Evolutionary conservation across 2,888 invertebrate genomes (phyloP).

Genomic region (Chromoteleia sp.): DNA sequence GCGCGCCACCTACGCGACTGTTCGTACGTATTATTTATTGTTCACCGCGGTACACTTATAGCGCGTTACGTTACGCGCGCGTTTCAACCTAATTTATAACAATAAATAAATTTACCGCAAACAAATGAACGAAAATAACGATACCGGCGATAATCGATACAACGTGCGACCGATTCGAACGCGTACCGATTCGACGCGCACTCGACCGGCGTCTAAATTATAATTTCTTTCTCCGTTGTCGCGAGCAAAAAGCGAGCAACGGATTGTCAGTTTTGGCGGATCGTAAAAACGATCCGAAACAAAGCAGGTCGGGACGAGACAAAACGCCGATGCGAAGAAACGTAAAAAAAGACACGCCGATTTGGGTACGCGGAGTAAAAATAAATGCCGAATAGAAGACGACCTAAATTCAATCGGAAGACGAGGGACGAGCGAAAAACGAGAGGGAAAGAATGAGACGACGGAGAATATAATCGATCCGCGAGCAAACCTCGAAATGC

Average conservation of each 20-base stretch:
- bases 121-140: too few relatives aligned
- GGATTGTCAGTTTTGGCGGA: slow-evolving; percentile 29
- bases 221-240: neutral
- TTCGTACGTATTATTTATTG: slow-evolving; percentile 55
- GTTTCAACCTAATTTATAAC: slow-evolving; percentile 19
- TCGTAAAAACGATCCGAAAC: slow-evolving; percentile 30
- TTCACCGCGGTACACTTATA: slow-evolving; percentile 6
- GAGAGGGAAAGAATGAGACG: neutral
- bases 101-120: too few relatives aligned
- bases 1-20: slow-evolving; percentile 63
- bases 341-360: slow-evolving; percentile 56
- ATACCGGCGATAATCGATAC: too few relatives aligned
- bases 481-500: neutral
- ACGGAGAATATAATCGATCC: slow-evolving; percentile 15
- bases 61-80: neutral
- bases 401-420: slow-evolving; percentile 54
- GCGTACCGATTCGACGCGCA: too few relatives aligned
- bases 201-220: too few relatives aligned
- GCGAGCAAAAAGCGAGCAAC: slow-evolving; percentile 10
- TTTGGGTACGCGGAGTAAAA: slow-evolving; percentile 45
- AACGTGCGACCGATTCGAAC: too few relatives aligned
- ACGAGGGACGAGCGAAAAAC: slow-evolving; percentile 16
- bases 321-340: slow-evolving; percentile 28
- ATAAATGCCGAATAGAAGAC: slow-evolving; percentile 55
- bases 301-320: slow-evolving; percentile 19